These are phyloP conservation scores for Propithecus coquereli DNA, from an alignment of 2,113 vertebrate species.

Conservation along the genomic window DNA sequence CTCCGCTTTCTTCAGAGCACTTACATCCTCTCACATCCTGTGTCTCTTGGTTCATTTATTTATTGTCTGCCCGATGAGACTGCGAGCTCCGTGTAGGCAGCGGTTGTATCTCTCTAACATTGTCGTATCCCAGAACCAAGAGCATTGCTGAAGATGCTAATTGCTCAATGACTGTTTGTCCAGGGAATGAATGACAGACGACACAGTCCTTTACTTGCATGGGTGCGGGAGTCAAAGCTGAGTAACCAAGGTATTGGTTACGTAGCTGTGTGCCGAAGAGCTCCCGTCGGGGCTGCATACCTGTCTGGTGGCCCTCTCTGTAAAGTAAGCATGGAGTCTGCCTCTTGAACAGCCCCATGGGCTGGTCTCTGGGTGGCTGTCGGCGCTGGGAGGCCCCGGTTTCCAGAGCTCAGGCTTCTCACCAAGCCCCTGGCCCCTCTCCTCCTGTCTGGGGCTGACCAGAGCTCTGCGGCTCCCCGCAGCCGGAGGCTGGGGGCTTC, in stretches of 20 bases:
- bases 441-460: not conserved
- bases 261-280: accelerated
- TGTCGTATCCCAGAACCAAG: not conserved
- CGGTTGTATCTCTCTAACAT: not conserved
- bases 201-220: not conserved
- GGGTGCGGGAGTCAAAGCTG: accelerated
- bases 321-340: not conserved
- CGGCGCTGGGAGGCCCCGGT: not conserved
- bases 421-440: accelerated
- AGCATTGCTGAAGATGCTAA: not conserved
- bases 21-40: accelerated
- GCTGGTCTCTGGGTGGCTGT: not conserved
- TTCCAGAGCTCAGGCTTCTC: not conserved
- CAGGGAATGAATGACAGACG: not conserved
- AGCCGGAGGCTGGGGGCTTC: not conserved
- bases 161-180: not conserved
- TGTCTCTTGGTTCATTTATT: not conserved
- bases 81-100: not conserved
- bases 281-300: accelerated
- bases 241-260: not conserved
- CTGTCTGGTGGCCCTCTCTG: not conserved
- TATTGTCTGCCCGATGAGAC: not conserved
- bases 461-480: not conserved
- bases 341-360: not conserved
- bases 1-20: not conserved